Evolutionary conservation across 2,113 vertebrate species (phyloP).

Genomic region (Halichoerus grypus): DNA sequence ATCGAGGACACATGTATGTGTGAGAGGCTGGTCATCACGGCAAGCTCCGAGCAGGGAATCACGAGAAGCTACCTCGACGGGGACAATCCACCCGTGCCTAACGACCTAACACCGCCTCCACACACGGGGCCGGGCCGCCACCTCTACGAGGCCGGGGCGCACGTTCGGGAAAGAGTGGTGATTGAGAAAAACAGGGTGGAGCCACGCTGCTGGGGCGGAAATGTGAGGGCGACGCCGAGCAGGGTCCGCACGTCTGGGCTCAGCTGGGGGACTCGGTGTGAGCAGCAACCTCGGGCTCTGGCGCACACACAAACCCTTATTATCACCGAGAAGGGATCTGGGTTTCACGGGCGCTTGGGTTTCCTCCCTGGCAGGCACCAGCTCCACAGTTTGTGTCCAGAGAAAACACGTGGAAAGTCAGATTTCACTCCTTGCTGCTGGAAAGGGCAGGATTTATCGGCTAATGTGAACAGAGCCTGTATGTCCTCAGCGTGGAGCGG

Average conservation of each 20-base stretch:
- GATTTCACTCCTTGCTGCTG: not conserved
- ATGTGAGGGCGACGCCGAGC: not conserved
- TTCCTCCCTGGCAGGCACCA: constrained; percentile 42
- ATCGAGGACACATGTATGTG: not conserved
- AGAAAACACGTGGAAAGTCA: constrained; percentile 61
- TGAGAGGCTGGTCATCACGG: not conserved
- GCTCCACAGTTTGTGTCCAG: constrained; percentile 43
- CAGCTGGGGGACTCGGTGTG: not conserved
- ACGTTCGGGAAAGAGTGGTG: not conserved
- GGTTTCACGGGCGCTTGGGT: not conserved
- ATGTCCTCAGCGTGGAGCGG: not conserved
- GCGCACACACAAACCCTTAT: not conserved
- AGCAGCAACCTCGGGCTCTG: not conserved
- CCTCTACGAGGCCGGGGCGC: not conserved
- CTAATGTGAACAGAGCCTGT: not conserved
- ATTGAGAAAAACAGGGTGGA: not conserved
- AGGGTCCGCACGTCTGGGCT: not conserved
- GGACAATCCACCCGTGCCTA: not conserved
- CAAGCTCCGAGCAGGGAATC: not conserved
- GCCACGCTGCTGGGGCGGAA: not conserved
- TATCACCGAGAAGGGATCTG: constrained; percentile 6
- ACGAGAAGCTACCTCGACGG: not conserved
- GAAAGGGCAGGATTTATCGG: not conserved
- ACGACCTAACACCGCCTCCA: not conserved
- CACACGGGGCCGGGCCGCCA: not conserved